A percentile compares a stretch with the other conserved stretches of the same genome.
phyloP scores from a whole-genome alignment of 2,888 invertebrate genomes.

The Drosophila trichaetosa region DNA sequence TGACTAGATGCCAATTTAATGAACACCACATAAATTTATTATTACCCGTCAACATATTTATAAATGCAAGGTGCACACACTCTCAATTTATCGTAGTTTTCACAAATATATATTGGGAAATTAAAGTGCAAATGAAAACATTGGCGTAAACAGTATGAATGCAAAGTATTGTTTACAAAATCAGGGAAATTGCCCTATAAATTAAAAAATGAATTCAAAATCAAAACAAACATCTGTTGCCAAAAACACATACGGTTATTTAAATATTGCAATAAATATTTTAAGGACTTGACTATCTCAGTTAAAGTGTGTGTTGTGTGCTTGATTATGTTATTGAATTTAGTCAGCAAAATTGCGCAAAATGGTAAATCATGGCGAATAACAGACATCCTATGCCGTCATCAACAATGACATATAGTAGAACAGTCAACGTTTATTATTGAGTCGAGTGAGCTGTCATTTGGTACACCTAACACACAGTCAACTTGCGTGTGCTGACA shows the following conservation, averaged over 20 bases:
- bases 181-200: constrained; percentile 1
- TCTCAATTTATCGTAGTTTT: constrained; percentile 2
- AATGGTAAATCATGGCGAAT: constrained; percentile 17
- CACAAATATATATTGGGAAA: constrained; percentile 13
- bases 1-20: not conserved
- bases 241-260: not conserved
- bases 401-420: constrained; percentile 57
- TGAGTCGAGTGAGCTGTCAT: constrained; percentile 30
- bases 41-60: constrained; percentile 6
- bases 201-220: constrained; percentile 1
- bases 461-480: constrained; percentile 5
- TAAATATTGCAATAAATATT: constrained; percentile 5
- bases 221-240: constrained; percentile 6
- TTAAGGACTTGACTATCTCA: not conserved
- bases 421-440: constrained; percentile 44
- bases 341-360: constrained; percentile 12
- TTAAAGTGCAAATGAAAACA: constrained; percentile 29
- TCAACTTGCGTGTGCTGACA: not conserved
- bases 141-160: constrained; percentile 27
- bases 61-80: not conserved
- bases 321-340: constrained; percentile 25
- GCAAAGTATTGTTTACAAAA: constrained; percentile 11
- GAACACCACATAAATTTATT: not conserved
- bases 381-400: constrained; percentile 7
- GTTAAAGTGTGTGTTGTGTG: not conserved